Evolutionary conservation across 1,140 invertebrate species (phyloP), one percentile per base, ranked within the genome.

Genomic region (Hetaerina americana): DNA sequence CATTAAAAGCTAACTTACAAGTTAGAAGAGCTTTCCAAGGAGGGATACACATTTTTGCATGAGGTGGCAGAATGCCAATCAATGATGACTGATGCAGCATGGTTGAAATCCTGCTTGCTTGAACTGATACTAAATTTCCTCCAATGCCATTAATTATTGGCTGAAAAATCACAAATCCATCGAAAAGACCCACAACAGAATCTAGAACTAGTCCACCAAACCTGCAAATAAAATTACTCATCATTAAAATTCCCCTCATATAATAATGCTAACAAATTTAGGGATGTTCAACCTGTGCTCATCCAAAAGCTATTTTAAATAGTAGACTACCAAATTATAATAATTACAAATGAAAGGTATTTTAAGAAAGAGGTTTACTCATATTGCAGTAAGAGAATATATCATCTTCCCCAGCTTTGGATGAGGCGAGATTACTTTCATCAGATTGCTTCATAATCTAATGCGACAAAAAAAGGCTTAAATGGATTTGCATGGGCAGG

Each of bases 81-180:
- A 90, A 83, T 22, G 90, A 88, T 22, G 89, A 89, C 79, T 91
- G 87, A 80, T 98, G 96, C 28, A 98, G 85, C 81, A 91, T 90
- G 0, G 96, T 98, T 15, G 96, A 96, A 75, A 98, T 90, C 77
- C 95, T 87, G 75, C 93, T 96, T 0, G 95, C 92, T 82, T 97
- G 95, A n/a, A 99, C 94, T 27, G 95, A 97, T 0, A 96, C 96
- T 76, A 99, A 83, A 82, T 99, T 99, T 6, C 96, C 96, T 66
- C 96, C 96, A 75, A 98, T 96, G 15, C 96, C 94, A 77, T 96
- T 96, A 66, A 96, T 93, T 25, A 96, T 95, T 0, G 94, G 94
- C 80, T 95, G 92, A 81, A 94, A 96, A 22, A 94, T 90, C 57
- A 91, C 91, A 79, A 94, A 93, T 25, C 91, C 91, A n/a, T 84